These are phyloP conservation scores for Ectemnius continuus DNA, from an alignment of 2,888 invertebrate species.

Conservation along the genomic window DNA sequence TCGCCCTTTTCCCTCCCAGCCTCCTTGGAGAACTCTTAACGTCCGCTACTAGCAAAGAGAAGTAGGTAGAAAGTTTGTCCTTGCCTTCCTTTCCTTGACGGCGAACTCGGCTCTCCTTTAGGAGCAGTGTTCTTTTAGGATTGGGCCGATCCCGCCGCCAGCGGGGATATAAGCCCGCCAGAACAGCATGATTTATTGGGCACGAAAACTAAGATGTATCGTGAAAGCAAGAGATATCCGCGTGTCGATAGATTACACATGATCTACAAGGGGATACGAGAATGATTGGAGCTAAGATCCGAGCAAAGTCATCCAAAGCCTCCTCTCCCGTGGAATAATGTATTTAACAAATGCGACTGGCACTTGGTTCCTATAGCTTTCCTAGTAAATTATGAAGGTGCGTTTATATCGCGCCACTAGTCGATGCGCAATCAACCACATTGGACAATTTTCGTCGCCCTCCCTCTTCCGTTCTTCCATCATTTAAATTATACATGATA, in stretches of 20 bases:
- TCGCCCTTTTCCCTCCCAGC: conserved; percentile 23
- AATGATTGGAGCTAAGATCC: no score
- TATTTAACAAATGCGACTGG: no score
- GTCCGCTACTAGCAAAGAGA: conserved; percentile 31
- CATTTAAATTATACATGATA: conserved; percentile 57
- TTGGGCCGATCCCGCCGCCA: conserved; percentile 15
- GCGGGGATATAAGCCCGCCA: no score
- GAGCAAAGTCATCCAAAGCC: no score
- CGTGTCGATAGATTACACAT: conserved; percentile 25
- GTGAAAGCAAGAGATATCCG: conserved; percentile 21
- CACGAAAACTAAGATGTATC: conserved; percentile 42
- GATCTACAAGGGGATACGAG: background rate
- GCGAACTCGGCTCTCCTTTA: background rate
- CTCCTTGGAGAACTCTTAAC: conserved; percentile 51
- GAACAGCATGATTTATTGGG: conserved; percentile 55
- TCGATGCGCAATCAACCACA: conserved; percentile 36
- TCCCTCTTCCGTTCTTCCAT: conserved; percentile 36
- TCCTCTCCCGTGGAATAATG: no score
- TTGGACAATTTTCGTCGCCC: conserved; percentile 29
- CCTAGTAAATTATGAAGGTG: conserved; percentile 36
- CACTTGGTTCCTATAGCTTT: background rate
- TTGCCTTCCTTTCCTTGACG: background rate
- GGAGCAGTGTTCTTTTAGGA: conserved; percentile 13
- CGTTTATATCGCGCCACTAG: conserved; percentile 7
- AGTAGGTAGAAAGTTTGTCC: conserved; percentile 50